Percentiles rank a stretch among this genome's conserved stretches.
Conservation (phyloP, 2,888 invertebrate genomes). For the Xanthorhoe spadicearia region DNA sequence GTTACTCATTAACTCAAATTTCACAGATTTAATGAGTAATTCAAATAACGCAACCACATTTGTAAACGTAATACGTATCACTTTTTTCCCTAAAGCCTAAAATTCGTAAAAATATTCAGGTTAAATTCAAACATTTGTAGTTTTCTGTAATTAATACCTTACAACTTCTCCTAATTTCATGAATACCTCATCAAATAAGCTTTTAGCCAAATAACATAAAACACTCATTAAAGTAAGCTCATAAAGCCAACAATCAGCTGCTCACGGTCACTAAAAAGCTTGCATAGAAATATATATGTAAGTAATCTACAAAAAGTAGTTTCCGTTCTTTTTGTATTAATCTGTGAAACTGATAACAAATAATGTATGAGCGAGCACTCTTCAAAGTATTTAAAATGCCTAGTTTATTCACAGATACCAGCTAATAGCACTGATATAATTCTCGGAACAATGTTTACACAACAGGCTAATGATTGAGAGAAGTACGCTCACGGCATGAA, state of each 20-base stretch:
- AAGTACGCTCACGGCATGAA: constrained; percentile 5
- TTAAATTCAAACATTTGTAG: too few species aligned
- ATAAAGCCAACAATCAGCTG: too few species aligned
- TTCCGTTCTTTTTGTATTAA: neutral
- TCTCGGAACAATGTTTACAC: constrained; percentile 9
- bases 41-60: neutral
- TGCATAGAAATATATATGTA: too few species aligned
- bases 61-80: neutral
- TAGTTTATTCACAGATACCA: neutral
- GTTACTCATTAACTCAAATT: neutral
- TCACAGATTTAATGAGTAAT: neutral
- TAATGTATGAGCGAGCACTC: neutral
- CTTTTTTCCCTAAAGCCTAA: neutral
- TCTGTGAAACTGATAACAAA: neutral
- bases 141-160: too few species aligned
- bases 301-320: neutral
- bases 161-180: too few species aligned
- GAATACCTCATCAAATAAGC: too few species aligned
- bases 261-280: too few species aligned
- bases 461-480: constrained; percentile 8
- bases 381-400: neutral
- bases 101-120: neutral
- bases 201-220: too few species aligned
- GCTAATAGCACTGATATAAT: constrained; percentile 8
- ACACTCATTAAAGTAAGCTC: too few species aligned